Conservation (phyloP, 2,113 vertebrate genomes). For the Caranx ignobilis region DNA sequence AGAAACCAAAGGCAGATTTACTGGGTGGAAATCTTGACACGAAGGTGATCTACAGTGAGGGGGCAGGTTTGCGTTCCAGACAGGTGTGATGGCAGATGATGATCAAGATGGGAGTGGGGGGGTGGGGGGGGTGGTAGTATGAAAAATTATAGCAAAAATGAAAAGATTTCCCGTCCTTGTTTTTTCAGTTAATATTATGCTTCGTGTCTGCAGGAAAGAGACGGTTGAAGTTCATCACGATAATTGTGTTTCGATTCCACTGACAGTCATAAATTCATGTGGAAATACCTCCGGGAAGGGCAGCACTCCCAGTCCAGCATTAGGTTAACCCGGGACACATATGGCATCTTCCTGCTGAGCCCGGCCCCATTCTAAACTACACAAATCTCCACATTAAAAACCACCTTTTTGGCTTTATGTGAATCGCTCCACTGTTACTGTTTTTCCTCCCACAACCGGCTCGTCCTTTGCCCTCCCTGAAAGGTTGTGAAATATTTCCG, state of each 20-base stretch:
- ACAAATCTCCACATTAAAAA: constrained; percentile 64
- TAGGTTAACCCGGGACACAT: constrained; percentile 45
- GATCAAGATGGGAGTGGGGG: neutral
- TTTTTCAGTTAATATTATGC: no score
- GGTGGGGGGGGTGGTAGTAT: no score
- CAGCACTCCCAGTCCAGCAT: constrained; percentile 27
- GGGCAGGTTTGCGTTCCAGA: no score
- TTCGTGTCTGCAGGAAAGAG: neutral
- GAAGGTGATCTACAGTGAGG: no score
- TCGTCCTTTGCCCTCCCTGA: constrained; percentile 44
- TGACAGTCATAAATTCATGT: constrained; percentile 14
- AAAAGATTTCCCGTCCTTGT: neutral
- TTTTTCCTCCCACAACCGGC: constrained; percentile 53
- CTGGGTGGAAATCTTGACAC: no score
- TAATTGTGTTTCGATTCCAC: constrained; percentile 24
- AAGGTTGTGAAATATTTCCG: constrained; percentile 56
- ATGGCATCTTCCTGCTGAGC: constrained; percentile 36
- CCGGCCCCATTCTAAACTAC: constrained; percentile 42
- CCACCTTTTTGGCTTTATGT: constrained; percentile 53
- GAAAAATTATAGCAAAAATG: neutral
- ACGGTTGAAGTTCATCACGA: constrained; percentile 8
- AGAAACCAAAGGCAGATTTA: no score
- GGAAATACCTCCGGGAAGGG: constrained; percentile 27
- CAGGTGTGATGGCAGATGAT: neutral
- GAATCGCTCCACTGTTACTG: constrained; percentile 69